A percentile compares a stretch with the other conserved stretches of the same genome.
Evolutionary conservation across 2,113 vertebrate genomes (phyloP).

Genomic region (Oenanthe melanoleuca): DNA sequence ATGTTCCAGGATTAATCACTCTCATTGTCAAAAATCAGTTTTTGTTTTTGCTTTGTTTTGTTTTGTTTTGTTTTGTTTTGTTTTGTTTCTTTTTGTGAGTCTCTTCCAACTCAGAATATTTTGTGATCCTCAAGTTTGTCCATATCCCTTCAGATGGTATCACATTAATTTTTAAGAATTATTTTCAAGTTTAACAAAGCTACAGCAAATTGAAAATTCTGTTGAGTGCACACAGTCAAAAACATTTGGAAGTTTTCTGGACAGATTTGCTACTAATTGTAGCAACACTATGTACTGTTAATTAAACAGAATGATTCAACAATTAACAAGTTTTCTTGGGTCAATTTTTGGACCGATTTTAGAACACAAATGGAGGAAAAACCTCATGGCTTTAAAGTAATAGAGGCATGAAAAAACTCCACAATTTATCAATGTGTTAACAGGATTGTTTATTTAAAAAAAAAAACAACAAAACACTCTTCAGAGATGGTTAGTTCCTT

Average conservation of each 20-base stretch:
- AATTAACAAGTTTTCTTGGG: not conserved
- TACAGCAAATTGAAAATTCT: not conserved
- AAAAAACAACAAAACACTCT: no score
- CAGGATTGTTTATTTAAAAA: not conserved
- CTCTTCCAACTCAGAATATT: not conserved
- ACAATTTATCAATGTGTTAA: not conserved
- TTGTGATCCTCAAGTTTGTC: not conserved
- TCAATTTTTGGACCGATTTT: not conserved
- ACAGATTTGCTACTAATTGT: not conserved
- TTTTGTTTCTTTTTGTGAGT: not conserved
- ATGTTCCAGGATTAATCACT: not conserved
- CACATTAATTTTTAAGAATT: not conserved
- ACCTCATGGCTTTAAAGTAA: not conserved
- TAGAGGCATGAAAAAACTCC: fast-evolving
- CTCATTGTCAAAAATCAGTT: not conserved
- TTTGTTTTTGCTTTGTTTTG: not conserved
- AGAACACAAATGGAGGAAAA: not conserved
- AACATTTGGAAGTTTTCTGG: not conserved
- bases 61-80: no score
- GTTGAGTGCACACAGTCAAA: not conserved
- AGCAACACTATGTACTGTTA: not conserved
- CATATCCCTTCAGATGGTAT: not conserved
- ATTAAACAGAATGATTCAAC: not conserved
- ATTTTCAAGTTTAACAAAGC: not conserved
- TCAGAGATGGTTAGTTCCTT: not conserved